Conservation (phyloP, 2,797 vertebrate genomes). For the Anabacerthia variegaticeps region DNA sequence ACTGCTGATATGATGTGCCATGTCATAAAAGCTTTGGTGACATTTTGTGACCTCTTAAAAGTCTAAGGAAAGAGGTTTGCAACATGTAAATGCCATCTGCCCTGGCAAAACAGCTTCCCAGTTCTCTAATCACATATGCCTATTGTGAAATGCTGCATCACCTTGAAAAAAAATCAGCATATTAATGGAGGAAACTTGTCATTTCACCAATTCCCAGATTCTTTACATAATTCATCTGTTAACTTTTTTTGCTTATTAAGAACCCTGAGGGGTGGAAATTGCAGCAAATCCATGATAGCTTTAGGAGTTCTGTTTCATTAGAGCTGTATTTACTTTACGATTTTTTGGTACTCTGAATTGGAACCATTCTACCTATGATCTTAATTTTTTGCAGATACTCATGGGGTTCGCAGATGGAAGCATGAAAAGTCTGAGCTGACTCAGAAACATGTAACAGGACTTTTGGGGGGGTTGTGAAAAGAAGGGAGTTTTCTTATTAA, state of each 20-base stretch:
- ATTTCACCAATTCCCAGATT: conserved; percentile 26
- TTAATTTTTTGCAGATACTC: background rate
- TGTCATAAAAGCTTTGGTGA: conserved; percentile 45
- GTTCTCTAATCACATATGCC: background rate
- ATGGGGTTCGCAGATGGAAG: background rate
- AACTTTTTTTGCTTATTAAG: conserved; percentile 11
- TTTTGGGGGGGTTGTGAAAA: background rate
- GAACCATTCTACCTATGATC: background rate
- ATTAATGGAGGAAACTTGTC: conserved; percentile 37
- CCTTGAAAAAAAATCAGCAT: conserved; percentile 7
- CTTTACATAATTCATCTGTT: conserved; percentile 47
- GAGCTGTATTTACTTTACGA: conserved; percentile 6
- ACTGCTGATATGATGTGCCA: conserved; percentile 26
- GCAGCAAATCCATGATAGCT: conserved; percentile 14
- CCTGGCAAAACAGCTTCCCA: background rate
- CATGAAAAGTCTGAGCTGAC: background rate
- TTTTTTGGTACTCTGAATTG: conserved; percentile 31
- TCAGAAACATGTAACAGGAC: background rate
- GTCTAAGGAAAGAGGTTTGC: background rate
- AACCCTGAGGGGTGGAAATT: conserved; percentile 17
- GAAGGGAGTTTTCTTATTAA: background rate
- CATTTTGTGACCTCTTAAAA: conserved; percentile 51
- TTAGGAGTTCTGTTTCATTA: conserved; percentile 38
- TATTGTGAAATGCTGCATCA: conserved; percentile 46
- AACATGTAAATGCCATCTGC: conserved; percentile 24